Conservation (phyloP, 1,140 invertebrate species). For the Diachasma alloeum region DNA sequence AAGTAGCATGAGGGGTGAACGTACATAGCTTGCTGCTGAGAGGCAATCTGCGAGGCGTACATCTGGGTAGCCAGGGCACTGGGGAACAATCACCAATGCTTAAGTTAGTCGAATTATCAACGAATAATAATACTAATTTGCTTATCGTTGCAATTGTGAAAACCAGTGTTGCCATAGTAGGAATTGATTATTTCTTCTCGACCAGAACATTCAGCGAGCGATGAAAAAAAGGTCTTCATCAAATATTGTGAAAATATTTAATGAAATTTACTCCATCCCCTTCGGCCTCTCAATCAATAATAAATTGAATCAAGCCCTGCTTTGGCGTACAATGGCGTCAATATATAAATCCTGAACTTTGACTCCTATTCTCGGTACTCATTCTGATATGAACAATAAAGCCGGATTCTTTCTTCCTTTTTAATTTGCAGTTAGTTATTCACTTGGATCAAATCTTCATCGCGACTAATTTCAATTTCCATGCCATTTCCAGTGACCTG, state of each 20-base stretch:
- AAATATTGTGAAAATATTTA: no score
- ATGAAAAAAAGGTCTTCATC: no score
- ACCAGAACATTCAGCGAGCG: no score
- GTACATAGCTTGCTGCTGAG: constrained; percentile 90
- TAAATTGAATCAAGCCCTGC: neutral
- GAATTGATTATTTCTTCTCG: neutral
- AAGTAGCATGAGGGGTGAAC: constrained; percentile 68
- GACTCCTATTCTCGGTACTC: neutral
- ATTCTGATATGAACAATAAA: neutral
- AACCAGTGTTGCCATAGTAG: neutral
- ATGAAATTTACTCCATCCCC: no score
- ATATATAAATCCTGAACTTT: neutral
- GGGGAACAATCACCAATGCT: constrained; percentile 73
- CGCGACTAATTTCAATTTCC: constrained; percentile 26
- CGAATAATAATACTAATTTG: constrained; percentile 25
- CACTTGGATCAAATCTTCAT: constrained; percentile 8
- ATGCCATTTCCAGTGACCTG: constrained; percentile 62
- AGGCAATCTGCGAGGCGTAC: constrained; percentile 88
- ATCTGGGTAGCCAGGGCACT: constrained; percentile 96
- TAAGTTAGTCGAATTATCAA: constrained; percentile 61
- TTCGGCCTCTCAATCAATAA: neutral
- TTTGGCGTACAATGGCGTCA: neutral
- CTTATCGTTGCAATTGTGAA: constrained; percentile 12
- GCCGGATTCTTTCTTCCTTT: neutral
- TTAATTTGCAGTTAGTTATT: neutral